phyloP scores from a whole-genome alignment of 2,888 invertebrate genomes.

The Drosophila peninsularis region DNA sequence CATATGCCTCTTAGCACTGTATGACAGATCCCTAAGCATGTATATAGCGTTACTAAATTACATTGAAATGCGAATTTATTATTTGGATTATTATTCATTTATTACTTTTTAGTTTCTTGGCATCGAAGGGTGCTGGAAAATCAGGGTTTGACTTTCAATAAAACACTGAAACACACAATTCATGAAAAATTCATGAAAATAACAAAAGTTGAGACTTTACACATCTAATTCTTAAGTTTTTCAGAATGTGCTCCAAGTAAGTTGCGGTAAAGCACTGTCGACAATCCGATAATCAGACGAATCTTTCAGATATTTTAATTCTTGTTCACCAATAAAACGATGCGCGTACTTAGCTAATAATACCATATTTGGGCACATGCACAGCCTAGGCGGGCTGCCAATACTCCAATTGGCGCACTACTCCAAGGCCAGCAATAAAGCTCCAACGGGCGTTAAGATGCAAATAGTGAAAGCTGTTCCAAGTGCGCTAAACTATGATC shows the following conservation, averaged over 20 bases:
- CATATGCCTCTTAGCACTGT: no score
- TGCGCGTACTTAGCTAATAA: background rate
- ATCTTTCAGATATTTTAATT: slow-evolving; percentile 26
- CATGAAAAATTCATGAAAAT: background rate
- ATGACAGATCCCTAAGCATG: no score
- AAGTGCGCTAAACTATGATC: slow-evolving; percentile 37
- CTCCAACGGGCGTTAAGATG: slow-evolving; percentile 29
- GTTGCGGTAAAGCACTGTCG: background rate
- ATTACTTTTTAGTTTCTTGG: background rate
- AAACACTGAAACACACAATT: background rate
- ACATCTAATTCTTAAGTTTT: background rate
- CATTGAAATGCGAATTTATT: no score
- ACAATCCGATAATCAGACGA: background rate
- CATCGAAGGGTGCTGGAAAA: background rate
- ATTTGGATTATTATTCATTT: no score
- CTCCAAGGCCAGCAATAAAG: background rate
- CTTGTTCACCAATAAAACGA: slow-evolving; percentile 4
- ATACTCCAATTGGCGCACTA: background rate
- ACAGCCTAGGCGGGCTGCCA: background rate
- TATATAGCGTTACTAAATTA: no score
- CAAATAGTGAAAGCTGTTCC: slow-evolving; percentile 27
- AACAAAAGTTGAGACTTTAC: background rate
- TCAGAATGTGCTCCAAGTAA: slow-evolving; percentile 41
- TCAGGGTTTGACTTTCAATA: background rate
- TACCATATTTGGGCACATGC: background rate